phyloP scores from a whole-genome alignment of 1,140 invertebrate species.

The Frieseomelitta varia region DNA sequence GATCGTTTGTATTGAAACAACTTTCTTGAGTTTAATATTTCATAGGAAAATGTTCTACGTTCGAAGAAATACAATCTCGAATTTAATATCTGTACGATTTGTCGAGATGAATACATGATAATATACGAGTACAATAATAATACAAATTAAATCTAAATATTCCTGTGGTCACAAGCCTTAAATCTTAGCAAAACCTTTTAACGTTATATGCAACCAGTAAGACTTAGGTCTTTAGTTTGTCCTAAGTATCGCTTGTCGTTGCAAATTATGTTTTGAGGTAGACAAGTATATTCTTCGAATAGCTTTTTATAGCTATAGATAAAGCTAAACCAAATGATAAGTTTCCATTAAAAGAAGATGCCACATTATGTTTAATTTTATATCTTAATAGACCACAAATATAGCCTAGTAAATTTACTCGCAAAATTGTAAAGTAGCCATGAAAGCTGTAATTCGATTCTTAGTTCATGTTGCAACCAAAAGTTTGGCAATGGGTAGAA shows the following conservation, averaged over 20 bases:
- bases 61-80: conserved; percentile 50
- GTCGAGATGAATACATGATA: conserved; percentile 50
- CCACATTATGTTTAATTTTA: conserved; percentile 69
- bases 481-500: conserved; percentile 19
- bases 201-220: conserved; percentile 72
- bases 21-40: conserved; percentile 36
- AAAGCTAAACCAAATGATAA: conserved; percentile 76
- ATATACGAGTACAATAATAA: conserved; percentile 66
- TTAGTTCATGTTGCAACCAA: conserved; percentile 45
- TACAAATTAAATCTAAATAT: conserved; percentile 72
- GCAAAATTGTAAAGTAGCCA: conserved; percentile 32
- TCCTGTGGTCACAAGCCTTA: conserved; percentile 73
- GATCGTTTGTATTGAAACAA: conserved; percentile 2
- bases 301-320: conserved; percentile 78
- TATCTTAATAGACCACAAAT: conserved; percentile 67
- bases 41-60: conserved; percentile 36
- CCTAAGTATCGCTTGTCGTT: conserved; percentile 70
- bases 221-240: conserved; percentile 56
- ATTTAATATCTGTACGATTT: conserved; percentile 50
- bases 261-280: conserved; percentile 81
- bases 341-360: conserved; percentile 72
- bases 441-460: conserved; percentile 51
- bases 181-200: conserved; percentile 72
- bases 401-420: conserved; percentile 53
- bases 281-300: conserved; percentile 82